These are phyloP conservation scores for Nibea coibor DNA, from an alignment of 2,113 vertebrate genomes.

Conservation along the genomic window DNA sequence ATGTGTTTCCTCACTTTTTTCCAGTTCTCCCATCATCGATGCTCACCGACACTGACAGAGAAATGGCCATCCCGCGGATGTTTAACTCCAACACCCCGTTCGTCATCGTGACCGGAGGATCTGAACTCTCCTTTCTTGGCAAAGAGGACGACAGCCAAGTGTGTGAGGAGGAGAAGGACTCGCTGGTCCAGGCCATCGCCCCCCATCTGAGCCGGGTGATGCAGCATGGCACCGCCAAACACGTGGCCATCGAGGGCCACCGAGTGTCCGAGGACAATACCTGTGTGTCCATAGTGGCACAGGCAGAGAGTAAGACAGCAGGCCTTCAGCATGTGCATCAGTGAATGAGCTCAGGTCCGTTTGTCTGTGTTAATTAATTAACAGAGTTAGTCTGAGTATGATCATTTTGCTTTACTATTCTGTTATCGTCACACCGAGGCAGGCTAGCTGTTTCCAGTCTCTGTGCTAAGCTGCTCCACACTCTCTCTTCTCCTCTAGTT, in stretches of 20 bases:
- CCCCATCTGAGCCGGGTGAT: slow-evolving; percentile 78
- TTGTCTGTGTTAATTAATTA: no score
- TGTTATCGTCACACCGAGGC: no score
- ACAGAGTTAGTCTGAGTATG: no score
- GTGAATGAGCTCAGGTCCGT: background rate
- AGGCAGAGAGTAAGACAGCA: slow-evolving; percentile 89
- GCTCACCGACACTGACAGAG: background rate
- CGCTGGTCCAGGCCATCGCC: slow-evolving; percentile 54
- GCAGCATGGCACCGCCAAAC: slow-evolving; percentile 88
- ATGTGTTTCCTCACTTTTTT: no score
- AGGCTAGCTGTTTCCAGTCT: no score
- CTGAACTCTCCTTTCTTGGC: slow-evolving; percentile 43
- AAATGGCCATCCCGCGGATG: slow-evolving; percentile 73
- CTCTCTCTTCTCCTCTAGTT: no score
- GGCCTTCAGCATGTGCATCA: background rate
- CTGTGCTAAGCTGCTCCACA: no score
- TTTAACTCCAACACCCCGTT: slow-evolving; percentile 67
- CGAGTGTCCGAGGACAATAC: slow-evolving; percentile 63
- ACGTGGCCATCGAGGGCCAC: slow-evolving; percentile 76
- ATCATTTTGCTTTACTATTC: no score
- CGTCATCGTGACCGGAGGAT: slow-evolving; percentile 39
- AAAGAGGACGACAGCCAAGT: slow-evolving; percentile 44
- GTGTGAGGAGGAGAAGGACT: slow-evolving; percentile 52
- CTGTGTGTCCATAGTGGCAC: slow-evolving; percentile 88
- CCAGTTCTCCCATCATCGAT: background rate